Base-by-base conservation (phyloP, 2,888 invertebrate species). In the Pyrocoelia pectoralis region DNA sequence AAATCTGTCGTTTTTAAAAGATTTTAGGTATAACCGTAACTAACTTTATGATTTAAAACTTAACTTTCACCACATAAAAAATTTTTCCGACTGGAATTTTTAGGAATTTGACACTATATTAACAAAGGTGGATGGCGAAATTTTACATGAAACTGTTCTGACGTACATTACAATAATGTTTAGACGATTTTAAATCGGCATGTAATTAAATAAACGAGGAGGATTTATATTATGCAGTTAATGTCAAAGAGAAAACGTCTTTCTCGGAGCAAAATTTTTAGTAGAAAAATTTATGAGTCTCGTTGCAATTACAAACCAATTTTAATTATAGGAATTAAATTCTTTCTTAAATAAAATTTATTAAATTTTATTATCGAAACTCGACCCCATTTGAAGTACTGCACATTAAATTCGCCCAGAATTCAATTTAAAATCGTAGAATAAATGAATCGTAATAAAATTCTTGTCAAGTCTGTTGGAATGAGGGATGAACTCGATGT, bases 361-460 rank as follows among this genome's bases (percentile, higher is more conserved):
- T 63, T 56, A 63, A 63, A 59, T 60, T 58, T 63, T 58, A 60
- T 60, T 52, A 57, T 57, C 61, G 61, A 67, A 61, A 68, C 62
- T 56, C 65, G 64, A 65, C 53, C 58, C 50, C 54, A 50, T 72
- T 72, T 73, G 74, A 74, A 76, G 55, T 50, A 51, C 19, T 28
- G 50, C 58, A 63, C 63, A 63, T 63, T 63, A 77, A 78, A 78
- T 76, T 74, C 75, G n/a, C n/a, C 67, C 74, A 71, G 76, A 76
- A 77, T 77, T 78, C 77, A 78, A 78, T 78, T 77, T 68, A 60
- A 67, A 70, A 70, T 61, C 58, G 68, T 56, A 50, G 67, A 68
- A 72, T 77, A 77, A 79, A 79, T 78, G 79, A 79, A 78, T 77
- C 78, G 78, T 75, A 74, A 72, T 72, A 70, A 75, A 73, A 76